Percentiles rank a stretch among this genome's conserved stretches.
These are phyloP conservation scores for Rambutsinella grinnellia DNA, from an alignment of 2,888 invertebrate species.

Conservation along the genomic window DNA sequence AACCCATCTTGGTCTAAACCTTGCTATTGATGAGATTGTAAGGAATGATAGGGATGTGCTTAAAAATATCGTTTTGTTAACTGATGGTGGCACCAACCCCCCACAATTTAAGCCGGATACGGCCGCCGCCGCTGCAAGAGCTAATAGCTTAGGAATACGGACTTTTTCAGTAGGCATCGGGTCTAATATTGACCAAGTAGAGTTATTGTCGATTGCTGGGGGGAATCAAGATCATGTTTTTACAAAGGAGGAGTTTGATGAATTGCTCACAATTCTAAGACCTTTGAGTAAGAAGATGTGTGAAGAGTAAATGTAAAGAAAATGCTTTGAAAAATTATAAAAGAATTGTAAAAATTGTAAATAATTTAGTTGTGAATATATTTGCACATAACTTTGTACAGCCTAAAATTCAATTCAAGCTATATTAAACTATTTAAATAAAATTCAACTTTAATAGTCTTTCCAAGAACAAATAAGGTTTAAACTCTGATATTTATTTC, in stretches of 20 bases:
- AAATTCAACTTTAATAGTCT: too few species aligned
- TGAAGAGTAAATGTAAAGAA: not conserved
- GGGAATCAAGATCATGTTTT: not conserved
- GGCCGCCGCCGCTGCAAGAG: not conserved
- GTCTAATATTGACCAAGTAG: not conserved
- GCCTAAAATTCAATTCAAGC: too few species aligned
- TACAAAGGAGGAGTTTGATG: conserved; percentile 5
- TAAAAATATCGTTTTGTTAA: conserved; percentile 25
- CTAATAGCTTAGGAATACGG: not conserved
- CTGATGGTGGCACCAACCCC: conserved; percentile 2
- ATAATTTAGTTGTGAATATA: too few species aligned
- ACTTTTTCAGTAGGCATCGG: conserved; percentile 7
- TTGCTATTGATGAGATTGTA: not conserved
- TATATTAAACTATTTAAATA: too few species aligned
- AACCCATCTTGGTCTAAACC: not conserved
- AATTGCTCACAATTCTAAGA: not conserved
- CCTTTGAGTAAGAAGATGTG: conserved; percentile 2
- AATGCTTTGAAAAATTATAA: too few species aligned
- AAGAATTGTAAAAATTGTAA: too few species aligned
- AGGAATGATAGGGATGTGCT: not conserved
- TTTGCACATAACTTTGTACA: too few species aligned
- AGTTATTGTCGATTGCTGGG: conserved; percentile 4
- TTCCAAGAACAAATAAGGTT: too few species aligned
- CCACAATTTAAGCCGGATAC: too few species aligned
- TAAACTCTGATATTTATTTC: too few species aligned